phyloP scores from a whole-genome alignment of 2,888 invertebrate genomes.

The Lasioglossum malachurum region DNA sequence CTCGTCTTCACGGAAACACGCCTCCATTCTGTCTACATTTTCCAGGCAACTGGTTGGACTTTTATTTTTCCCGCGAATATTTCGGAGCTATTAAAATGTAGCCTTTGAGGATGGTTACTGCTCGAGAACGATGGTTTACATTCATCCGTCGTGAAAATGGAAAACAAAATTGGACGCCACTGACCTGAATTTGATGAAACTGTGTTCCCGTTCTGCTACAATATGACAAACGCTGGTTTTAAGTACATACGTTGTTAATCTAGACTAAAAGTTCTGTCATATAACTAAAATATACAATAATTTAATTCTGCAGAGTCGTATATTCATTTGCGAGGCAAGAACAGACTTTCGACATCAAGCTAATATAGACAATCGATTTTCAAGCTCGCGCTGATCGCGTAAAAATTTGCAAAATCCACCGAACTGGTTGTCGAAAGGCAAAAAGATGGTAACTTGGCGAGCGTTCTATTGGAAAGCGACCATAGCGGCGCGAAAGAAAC shows the following conservation, averaged over 20 bases:
- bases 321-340: not conserved
- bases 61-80: conserved; percentile 35
- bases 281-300: not conserved
- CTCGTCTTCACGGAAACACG: conserved; percentile 25
- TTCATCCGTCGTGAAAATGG: conserved; percentile 35
- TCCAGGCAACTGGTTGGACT: conserved; percentile 5
- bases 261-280: not conserved
- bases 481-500: not conserved
- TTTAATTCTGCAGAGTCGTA: not conserved
- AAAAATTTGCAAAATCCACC: not conserved
- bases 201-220: conserved; percentile 3
- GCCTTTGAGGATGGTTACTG: conserved; percentile 45
- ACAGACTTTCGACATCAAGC: not conserved
- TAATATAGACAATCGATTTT: not conserved
- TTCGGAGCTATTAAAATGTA: conserved; percentile 40
- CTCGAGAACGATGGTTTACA: conserved; percentile 27
- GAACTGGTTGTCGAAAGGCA: not conserved
- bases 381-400: not conserved
- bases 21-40: conserved; percentile 4
- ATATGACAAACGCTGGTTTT: not conserved
- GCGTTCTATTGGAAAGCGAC: not conserved
- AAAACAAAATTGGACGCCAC: conserved; percentile 42
- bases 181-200: conserved; percentile 38
- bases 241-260: not conserved
- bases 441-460: not conserved